These are phyloP conservation scores for Agrochola lychnidis DNA, from an alignment of 2,888 invertebrate genomes.

Conservation along the genomic window DNA sequence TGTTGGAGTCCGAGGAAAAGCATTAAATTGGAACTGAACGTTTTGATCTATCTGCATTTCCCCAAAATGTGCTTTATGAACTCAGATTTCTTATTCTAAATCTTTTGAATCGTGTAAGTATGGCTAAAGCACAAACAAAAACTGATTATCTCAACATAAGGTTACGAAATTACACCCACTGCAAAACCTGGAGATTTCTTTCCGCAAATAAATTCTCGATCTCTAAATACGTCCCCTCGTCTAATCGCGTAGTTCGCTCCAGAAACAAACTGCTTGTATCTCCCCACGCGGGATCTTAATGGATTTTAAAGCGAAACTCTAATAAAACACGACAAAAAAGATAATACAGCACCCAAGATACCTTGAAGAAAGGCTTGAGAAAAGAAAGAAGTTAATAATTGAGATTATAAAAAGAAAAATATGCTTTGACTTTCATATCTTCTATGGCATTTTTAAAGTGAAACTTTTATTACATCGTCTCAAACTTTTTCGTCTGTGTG, in stretches of 20 bases:
- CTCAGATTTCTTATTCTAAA: no score
- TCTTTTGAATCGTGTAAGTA: neutral
- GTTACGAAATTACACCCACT: neutral
- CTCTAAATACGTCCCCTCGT: constrained; percentile 8
- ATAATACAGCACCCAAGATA: constrained; percentile 7
- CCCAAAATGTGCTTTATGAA: neutral
- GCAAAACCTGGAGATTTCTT: no score
- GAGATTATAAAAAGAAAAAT: neutral
- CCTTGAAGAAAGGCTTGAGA: neutral
- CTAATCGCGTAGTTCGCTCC: constrained; percentile 13
- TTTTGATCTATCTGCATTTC: neutral
- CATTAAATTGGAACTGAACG: neutral
- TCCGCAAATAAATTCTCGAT: neutral
- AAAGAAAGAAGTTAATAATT: neutral
- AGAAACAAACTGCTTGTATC: constrained; percentile 29
- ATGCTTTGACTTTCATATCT: neutral
- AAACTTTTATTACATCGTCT: no score
- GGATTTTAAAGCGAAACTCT: constrained; percentile 30
- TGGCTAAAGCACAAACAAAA: neutral
- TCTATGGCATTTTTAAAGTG: no score
- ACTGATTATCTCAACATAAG: neutral
- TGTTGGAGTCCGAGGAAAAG: neutral
- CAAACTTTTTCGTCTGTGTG: no score
- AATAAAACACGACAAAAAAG: constrained; percentile 38
- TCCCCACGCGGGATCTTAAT: constrained; percentile 26